Evolutionary conservation across 2,113 vertebrate species (phyloP), one percentile per base, ranked within the genome.

Genomic region (Podarcis cretensis): DNA sequence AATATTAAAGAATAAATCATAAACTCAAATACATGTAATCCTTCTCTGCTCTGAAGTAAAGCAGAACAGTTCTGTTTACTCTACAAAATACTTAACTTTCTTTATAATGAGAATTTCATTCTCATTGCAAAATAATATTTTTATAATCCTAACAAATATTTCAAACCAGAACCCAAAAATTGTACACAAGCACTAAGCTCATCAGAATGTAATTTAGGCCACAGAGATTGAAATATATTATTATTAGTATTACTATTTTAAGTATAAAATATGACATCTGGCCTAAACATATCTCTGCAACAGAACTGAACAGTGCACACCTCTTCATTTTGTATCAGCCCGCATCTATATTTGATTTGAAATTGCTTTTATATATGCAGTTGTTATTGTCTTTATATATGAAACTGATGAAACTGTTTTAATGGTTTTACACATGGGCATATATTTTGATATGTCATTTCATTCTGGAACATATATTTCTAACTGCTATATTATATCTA

Each of bases 21-120:
- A 71, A 92, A 89, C 79, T 92, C 59, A 90, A 93, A 94, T 89
- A 88, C 1, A 65, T 13, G 18, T 95, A 93, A 90, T 95, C 84
- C 88, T 92, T 94, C 79, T 65, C 76, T 84, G 73, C 1, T 76
- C 25, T 37, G 83, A 88, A 81, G 63, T 82, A 89, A 92, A 95
- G 48, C n/a, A 90, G 30, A 13, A 10, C 32, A 91, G 16, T 89
- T 88, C 79, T 85, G 92, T 95, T 95, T 95, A 93, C 81, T 74
- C 87, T 91, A 48, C 23, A 91, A 93, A 95, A 90, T 89, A 80
- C 10, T 82, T 35, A 84, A 73, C 35, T 93, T 93, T 95, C 40
- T 91, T 80, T 86, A 83, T 83, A 93, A 93, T 92, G 71, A 90
- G 83, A 94, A 94, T 93, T 90, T 91, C 18, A 89, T 91, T 92